phyloP scores from a whole-genome alignment of 2,888 invertebrate genomes.

The Sinohyriopsis cumingii region DNA sequence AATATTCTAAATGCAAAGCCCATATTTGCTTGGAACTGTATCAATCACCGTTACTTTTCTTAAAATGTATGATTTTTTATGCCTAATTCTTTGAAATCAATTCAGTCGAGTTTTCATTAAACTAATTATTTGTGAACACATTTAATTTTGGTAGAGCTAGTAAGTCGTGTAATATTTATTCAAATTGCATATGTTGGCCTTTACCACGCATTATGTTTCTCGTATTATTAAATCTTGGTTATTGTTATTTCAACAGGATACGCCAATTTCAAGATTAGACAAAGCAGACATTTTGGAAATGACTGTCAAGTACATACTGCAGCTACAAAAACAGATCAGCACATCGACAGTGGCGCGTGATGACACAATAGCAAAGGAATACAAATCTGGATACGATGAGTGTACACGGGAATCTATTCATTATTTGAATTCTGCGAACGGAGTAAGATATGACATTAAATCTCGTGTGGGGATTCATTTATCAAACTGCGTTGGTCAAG shows the following conservation, averaged over 20 bases:
- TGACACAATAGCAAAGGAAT: neutral
- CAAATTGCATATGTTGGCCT: neutral
- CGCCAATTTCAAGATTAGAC: conserved; percentile 37
- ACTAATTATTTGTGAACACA: too few species aligned
- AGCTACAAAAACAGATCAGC: conserved; percentile 26
- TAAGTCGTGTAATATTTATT: too few species aligned
- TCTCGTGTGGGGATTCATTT: too few species aligned
- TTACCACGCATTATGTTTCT: neutral
- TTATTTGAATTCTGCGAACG: neutral
- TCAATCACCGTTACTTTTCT: too few species aligned
- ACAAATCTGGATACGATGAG: conserved; percentile 1
- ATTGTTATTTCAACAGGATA: conserved; percentile 24
- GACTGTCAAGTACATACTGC: conserved; percentile 35
- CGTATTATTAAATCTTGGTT: neutral
- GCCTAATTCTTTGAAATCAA: too few species aligned
- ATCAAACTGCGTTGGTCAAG: too few species aligned
- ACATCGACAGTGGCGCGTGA: neutral
- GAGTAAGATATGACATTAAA: too few species aligned
- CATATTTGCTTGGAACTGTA: too few species aligned
- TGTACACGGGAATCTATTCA: neutral
- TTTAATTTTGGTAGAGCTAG: too few species aligned
- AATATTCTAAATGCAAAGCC: too few species aligned
- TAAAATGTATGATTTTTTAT: too few species aligned
- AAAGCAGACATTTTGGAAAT: conserved; percentile 39
- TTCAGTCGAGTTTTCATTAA: too few species aligned